phyloP scores from a whole-genome alignment of 2,888 invertebrate species.

The Clunio marinus region DNA sequence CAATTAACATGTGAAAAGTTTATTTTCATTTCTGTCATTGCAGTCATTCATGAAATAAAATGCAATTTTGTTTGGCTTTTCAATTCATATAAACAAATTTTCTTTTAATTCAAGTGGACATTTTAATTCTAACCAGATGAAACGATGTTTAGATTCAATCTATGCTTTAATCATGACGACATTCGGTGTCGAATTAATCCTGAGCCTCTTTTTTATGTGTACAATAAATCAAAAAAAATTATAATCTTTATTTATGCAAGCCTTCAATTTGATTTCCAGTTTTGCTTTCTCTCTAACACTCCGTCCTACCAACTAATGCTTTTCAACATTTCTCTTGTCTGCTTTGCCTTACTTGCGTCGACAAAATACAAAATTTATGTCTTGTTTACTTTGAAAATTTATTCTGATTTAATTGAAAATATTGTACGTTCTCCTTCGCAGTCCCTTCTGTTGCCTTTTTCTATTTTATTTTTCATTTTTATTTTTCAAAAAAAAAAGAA shows the following conservation, averaged over 20 bases:
- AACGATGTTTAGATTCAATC: background rate
- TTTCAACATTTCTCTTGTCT: background rate
- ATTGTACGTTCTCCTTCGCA: constrained; percentile 5
- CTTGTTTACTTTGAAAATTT: constrained; percentile 39
- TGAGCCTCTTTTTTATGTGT: constrained; percentile 23
- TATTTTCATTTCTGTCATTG: background rate
- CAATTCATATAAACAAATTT: too few relatives aligned
- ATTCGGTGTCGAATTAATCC: constrained; percentile 11
- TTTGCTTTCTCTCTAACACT: background rate
- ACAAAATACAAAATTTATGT: constrained; percentile 38
- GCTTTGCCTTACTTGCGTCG: constrained; percentile 9
- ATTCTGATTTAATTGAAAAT: constrained; percentile 38
- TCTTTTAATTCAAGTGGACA: too few relatives aligned
- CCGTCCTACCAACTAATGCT: constrained; percentile 1
- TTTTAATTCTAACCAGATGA: too few relatives aligned
- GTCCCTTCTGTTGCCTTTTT: constrained; percentile 22
- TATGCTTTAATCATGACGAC: background rate
- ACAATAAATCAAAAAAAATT: constrained; percentile 39
- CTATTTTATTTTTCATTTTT: constrained; percentile 14
- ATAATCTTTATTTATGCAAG: constrained; percentile 39
- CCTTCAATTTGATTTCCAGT: constrained; percentile 37
- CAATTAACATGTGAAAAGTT: too few relatives aligned
- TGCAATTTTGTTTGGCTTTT: too few relatives aligned
- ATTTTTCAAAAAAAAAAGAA: background rate
- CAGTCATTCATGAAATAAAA: background rate